Base-by-base conservation (phyloP, 2,888 invertebrate species). In the Melinaea menophilus region DNA sequence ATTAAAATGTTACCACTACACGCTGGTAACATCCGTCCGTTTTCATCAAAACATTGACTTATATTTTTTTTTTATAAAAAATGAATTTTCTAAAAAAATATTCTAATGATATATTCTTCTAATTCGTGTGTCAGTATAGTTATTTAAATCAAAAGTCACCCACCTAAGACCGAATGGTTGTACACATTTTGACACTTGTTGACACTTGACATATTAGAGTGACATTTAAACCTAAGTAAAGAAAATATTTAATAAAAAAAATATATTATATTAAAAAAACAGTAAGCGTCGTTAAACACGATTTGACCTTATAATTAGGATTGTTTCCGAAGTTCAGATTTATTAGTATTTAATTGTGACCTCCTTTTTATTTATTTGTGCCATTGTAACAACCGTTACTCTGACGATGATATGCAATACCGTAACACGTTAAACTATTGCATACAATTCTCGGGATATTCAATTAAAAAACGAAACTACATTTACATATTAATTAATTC, bases 341-440 rank as follows among this genome's bases (percentile, higher is more conserved):
- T 76, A 79, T 73, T 75, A 71, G 72, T 77, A 76, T 80, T 73
- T 80, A 78, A 80, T 80, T 77, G 73, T 71, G 71, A 73, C 75
- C 74, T 73, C 74, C 67, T 73, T 72, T 74, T 22, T 63, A 61
- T 72, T 22, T 73, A 67, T 71, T 68, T 71, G 62, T 65, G 73
- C 69, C 68, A 72, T 71, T 63, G 72, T 69, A 75, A 75, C 65
- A 35, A 76, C 79, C 77, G 81, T 79, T 80, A 75, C 46, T 71
- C 73, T 69, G 35, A 59, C 63, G 54, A 58, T 65, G 59, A 64
- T 66, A 59, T 46, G 31, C 41, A 45, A 62, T 65, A 63, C 67
- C 62, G 67, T 64, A 63, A 67, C 47, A 58, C 57, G 56, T 41
- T 22, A 51, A 58, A 60, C 56, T 65, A 57, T 22, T 59, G 46